Base-by-base conservation (phyloP, 2,888 invertebrate genomes). In the Antheraea yamamai region DNA sequence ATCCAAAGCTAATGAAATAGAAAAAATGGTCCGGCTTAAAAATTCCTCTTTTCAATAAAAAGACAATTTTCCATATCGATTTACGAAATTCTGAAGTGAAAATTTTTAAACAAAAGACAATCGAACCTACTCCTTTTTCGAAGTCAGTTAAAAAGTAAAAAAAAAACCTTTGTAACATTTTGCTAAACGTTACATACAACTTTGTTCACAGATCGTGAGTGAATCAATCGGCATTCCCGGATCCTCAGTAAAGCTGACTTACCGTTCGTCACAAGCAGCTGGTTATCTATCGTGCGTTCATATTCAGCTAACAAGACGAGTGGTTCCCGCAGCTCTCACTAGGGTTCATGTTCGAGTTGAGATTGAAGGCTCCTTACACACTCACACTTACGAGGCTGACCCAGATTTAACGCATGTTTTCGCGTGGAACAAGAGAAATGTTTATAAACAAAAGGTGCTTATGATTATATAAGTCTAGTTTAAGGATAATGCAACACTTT, bases 381-480 rank as follows among this genome's bases (percentile, higher is more conserved):
- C 98, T 20, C 97, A 98, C 91, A 97, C 97, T 0, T 99, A 99
- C 90, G 99, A 99, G 92, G 99, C 99, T 0, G 99, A 99, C 91
- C 98, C 99, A 0, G 98, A 98, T 88, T 95, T 99, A 77, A 98
- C 98, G 74, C 99, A 99, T 91, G 98, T 98, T 14, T 99, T 99
- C 89, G 98, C 99, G 3, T 99, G 99, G 99, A 99, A 99, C 91
- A 98, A 99, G 90, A 96, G 98, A 78, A 99, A 99, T 91, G 99
- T 99, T 68, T 99, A 99, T 93, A 98, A 98, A 87, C 99, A 99
- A 93, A 99, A 98, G 95, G 98, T 92, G 80, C 75, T 4, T 55
- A 26, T 4, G 1, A 14, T 26, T 66, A 66, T 66, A 30, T 26
- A 2, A 23, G 0, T 7, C 7, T 1, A n/a, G 23, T 61, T 10